Evolutionary conservation across 2,113 vertebrate genomes (phyloP).

Genomic region (Regulus satrapa): DNA sequence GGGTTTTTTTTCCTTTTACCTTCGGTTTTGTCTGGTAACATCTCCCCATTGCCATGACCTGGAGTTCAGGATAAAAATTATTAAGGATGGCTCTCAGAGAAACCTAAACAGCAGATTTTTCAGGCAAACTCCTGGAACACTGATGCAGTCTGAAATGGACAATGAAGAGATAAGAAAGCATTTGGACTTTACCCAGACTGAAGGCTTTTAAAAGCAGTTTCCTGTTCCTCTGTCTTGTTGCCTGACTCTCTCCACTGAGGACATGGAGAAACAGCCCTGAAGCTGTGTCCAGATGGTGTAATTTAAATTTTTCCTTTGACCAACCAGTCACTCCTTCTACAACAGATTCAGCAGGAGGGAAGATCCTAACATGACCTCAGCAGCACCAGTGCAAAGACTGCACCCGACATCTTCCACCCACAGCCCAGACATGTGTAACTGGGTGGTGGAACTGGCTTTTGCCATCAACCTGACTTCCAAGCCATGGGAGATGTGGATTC

Average conservation of each 20-base stretch:
- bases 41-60: background rate
- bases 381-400: background rate
- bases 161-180: background rate
- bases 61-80: background rate
- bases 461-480: background rate
- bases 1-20: background rate
- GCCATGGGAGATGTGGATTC: fast-evolving
- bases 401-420: background rate
- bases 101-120: background rate
- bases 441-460: background rate
- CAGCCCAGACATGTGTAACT: background rate
- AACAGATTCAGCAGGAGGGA: background rate
- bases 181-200: background rate
- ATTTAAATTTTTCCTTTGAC: background rate
- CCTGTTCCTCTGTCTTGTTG: background rate
- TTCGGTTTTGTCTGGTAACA: background rate
- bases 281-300: background rate
- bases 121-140: background rate
- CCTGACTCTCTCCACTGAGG: background rate
- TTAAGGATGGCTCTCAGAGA: background rate
- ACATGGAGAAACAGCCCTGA: background rate
- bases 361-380: background rate
- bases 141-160: background rate
- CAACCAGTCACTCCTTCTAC: background rate
- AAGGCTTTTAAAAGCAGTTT: background rate